Evolutionary conservation across 1,140 invertebrate species (phyloP), one percentile per base, ranked within the genome.

Genomic region (Drosophila bocqueti): DNA sequence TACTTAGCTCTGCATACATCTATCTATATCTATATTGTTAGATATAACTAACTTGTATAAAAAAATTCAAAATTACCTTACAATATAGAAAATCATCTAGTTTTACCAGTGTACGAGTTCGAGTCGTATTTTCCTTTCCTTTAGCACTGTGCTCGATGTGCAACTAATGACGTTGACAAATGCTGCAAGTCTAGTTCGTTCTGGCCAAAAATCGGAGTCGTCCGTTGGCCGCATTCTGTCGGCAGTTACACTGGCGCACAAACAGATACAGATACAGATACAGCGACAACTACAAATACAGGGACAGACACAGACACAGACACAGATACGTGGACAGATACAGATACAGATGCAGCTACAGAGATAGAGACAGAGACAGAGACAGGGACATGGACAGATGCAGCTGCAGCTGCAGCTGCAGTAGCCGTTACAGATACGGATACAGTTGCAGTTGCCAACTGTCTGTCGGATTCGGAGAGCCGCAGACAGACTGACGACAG

Each of bases 401-500:
- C 59, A 40, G 40, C 26, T 49, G 6, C 47, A 40, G 40, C 26
- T 49, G 6, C 47, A 50, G 46, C 26, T 68, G 66, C 38, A 45
- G 47, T 26, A 1, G 15, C 46, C 13, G 46, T 3, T 49, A 29
- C 47, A 49, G 46, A 50, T 42, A 66, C 60, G 3, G 15, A 26
- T 57, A 40, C 67, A 26, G 50, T 38, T 49, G 64, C 57, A 61
- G 52, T 66, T 83, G 77, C 75, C 75, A 54, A 47, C 31, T 62
- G 36, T 18, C 57, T 46, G 55, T 67, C 67, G 16, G 34, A 46
- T 47, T 65, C 79, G 52, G 29, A 34, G 26, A 52, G 42, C 45
- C 54, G 46, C 74, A 87, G 83, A 82, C 83, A 86, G n/a, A 49
- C 62, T 72, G 84, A 65, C 77, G 81, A 66, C 80, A 50, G 45